Base-by-base conservation (phyloP, 2,888 invertebrate species). In the Apeira syringaria region DNA sequence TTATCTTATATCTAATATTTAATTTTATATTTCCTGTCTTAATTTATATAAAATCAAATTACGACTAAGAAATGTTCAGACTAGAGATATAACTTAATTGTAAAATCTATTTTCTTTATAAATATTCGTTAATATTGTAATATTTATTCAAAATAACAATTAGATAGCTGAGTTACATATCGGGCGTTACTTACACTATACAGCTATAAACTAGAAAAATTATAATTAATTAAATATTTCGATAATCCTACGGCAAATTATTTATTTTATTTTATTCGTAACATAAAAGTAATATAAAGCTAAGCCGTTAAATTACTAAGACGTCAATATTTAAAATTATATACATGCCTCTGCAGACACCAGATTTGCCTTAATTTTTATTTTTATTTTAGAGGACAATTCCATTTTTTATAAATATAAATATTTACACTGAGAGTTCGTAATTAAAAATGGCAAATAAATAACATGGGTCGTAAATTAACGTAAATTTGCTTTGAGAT, bases 1-100 rank as follows among this genome's bases (percentile, higher is more conserved):
- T n/a, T 25, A 7, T 20, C 28, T 10, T 13, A 36, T 7, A 24
- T 7, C 20, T 20, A 20, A 8, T 33, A 29, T 35, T 28, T 32
- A 10, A 27, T 42, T 27, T 35, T 34, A 33, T 34, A 35, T 26
- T 39, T 38, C 22, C 30, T 46, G 38, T 56, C 53, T 59, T 65
- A 73, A 63, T 58, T 53, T 63, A 56, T 55, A 60, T 58, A 62
- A 69, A 71, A 68, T 70, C 68, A 69, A 78, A 75, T 67, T 81
- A 85, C 78, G 75, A 83, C 80, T 83, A 83, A 63, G 68, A 80
- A 70, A 70, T 67, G 62, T 79, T 77, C 77, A 80, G 87, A 87
- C 87, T 87, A 87, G 87, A 87, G 65, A 73, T 76, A 80, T 70
- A 84, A 77, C 74, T 77, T 81, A 79, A 64, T 63, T 28, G 66